Percentiles rank a stretch among this genome's conserved stretches.
These are phyloP conservation scores for Cotesia vestalis DNA, from an alignment of 1,140 invertebrate species.

Conservation along the genomic window DNA sequence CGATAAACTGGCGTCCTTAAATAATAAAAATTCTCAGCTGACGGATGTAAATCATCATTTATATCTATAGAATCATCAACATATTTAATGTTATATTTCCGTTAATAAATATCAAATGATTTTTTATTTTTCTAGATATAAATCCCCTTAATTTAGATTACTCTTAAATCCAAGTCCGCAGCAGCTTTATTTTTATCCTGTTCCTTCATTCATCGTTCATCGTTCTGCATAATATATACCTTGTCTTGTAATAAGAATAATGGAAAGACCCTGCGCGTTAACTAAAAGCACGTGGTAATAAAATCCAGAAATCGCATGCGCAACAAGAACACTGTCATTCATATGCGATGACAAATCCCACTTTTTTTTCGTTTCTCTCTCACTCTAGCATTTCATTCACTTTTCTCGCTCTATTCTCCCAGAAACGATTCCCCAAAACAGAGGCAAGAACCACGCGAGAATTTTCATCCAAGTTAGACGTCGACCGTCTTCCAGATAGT, in stretches of 20 bases:
- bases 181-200: constrained; percentile 1
- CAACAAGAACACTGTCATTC: constrained; percentile 9
- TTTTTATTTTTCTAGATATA: neutral
- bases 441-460: neutral
- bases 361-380: neutral
- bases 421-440: no score
- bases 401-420: neutral
- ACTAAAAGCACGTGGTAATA: neutral
- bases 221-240: no score
- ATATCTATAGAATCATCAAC: neutral
- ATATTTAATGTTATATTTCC: neutral
- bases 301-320: constrained; percentile 10
- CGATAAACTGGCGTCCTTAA: neutral
- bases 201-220: no score
- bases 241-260: neutral
- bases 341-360: constrained; percentile 9
- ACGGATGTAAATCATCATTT: neutral
- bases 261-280: neutral
- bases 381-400: neutral
- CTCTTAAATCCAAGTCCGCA: neutral
- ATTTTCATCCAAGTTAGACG: no score
- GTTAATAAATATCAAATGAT: neutral
- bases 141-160: no score
- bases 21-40: constrained; percentile 15
- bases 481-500: no score